A percentile compares a stretch with the other conserved stretches of the same genome.
Evolutionary conservation across 2,888 invertebrate species (phyloP).

Genomic region (Drosophila robusta): DNA sequence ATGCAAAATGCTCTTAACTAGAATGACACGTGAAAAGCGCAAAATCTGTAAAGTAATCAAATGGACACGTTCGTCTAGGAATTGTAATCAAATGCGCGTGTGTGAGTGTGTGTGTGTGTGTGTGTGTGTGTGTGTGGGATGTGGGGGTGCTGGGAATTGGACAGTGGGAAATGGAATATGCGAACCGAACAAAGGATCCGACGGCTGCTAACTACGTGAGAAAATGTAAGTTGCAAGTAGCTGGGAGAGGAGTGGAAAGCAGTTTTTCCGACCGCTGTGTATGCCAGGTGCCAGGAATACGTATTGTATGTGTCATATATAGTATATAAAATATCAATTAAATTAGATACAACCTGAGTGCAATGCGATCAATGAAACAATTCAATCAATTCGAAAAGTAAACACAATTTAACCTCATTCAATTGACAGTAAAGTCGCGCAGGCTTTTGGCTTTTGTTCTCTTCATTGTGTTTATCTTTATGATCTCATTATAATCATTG

Average conservation of each 20-base stretch:
- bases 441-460: slow-evolving; percentile 54
- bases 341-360: slow-evolving; percentile 27
- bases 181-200: slow-evolving; percentile 54
- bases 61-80: slow-evolving; percentile 69
- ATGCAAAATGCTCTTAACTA: slow-evolving; percentile 79
- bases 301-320: neutral
- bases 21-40: slow-evolving; percentile 75
- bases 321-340: slow-evolving; percentile 5
- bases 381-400: slow-evolving; percentile 43
- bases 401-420: slow-evolving; percentile 63
- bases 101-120: slow-evolving; percentile 29
- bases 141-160: slow-evolving; percentile 37
- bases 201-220: slow-evolving; percentile 58
- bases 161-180: slow-evolving; percentile 47
- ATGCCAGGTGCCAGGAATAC: slow-evolving; percentile 52
- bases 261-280: slow-evolving; percentile 12
- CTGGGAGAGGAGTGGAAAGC: slow-evolving; percentile 5
- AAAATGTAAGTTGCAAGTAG: slow-evolving; percentile 46
- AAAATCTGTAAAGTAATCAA: slow-evolving; percentile 77
- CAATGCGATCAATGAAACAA: slow-evolving; percentile 47
- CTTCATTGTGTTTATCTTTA: slow-evolving; percentile 58
- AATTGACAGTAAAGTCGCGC: slow-evolving; percentile 46
- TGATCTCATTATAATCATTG: slow-evolving; percentile 61
- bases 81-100: slow-evolving; percentile 39
- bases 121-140: slow-evolving; percentile 6